Percentiles rank a stretch among this genome's conserved stretches.
Evolutionary conservation across 2,888 invertebrate genomes (phyloP).

Genomic region (Griposia aprilina): DNA sequence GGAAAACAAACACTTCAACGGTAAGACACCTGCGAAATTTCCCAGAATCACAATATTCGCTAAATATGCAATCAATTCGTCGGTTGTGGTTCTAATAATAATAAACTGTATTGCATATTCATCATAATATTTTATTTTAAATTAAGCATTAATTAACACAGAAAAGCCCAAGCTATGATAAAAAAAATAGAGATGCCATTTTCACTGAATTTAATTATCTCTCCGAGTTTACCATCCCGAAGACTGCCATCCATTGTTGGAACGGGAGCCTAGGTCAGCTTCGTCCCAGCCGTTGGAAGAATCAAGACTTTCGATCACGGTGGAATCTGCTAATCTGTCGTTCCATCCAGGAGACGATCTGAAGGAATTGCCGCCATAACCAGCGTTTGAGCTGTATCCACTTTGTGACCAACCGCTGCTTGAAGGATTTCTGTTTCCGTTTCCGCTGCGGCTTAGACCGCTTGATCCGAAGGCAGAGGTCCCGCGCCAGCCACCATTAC

Average conservation of each 20-base stretch:
- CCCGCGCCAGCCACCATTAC: constrained; percentile 43
- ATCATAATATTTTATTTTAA: constrained; percentile 32
- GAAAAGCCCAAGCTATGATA: neutral
- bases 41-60: neutral
- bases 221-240: constrained; percentile 51
- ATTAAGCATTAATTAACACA: neutral
- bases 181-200: neutral
- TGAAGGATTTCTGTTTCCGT: constrained; percentile 21
- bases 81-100: neutral
- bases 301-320: constrained; percentile 22
- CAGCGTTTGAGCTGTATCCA: constrained; percentile 28
- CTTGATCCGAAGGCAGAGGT: constrained; percentile 17
- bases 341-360: constrained; percentile 43
- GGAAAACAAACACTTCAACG: constrained; percentile 49
- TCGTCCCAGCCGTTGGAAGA: constrained; percentile 38
- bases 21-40: constrained; percentile 38
- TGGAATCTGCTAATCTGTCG: constrained; percentile 48
- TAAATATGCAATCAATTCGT: neutral
- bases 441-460: neutral
- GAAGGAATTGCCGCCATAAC: constrained; percentile 21
- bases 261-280: constrained; percentile 11
- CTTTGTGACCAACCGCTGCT: constrained; percentile 41
- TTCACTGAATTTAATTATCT: neutral
- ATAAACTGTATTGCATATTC: neutral
- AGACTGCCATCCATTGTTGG: constrained; percentile 63